These are phyloP conservation scores for Danaus chrysippus DNA, from an alignment of 2,888 invertebrate genomes.

Conservation along the genomic window DNA sequence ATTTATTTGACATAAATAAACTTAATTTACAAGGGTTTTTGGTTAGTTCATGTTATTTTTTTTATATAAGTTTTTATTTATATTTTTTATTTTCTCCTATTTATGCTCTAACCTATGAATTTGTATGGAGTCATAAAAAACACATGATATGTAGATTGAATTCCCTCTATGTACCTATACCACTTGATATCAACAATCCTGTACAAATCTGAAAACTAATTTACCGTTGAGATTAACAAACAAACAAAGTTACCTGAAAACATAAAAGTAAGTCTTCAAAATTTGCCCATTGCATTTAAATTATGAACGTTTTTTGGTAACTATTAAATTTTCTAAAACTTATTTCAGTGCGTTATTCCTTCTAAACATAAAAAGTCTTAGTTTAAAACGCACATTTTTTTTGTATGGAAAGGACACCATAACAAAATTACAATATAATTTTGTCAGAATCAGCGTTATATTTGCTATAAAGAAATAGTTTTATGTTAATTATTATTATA, in stretches of 20 bases:
- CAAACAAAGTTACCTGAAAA: neutral
- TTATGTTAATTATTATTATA: too few relatives aligned
- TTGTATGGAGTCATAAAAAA: neutral
- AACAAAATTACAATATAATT: too few relatives aligned
- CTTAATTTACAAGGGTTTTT: conserved; percentile 27
- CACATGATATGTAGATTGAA: neutral
- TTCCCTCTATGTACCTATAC: neutral
- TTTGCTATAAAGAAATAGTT: too few relatives aligned
- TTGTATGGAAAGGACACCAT: too few relatives aligned
- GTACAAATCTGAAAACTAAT: conserved; percentile 2
- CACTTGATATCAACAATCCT: neutral
- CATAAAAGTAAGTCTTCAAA: too few relatives aligned
- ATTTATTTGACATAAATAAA: conserved; percentile 40
- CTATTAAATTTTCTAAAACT: too few relatives aligned
- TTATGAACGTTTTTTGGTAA: too few relatives aligned
- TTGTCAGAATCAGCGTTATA: too few relatives aligned
- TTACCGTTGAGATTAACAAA: neutral
- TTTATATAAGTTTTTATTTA: conserved; percentile 17
- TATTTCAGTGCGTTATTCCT: too few relatives aligned
- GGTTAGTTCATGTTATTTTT: conserved; percentile 11
- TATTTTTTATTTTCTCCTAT: neutral
- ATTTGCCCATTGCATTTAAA: too few relatives aligned
- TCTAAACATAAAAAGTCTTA: too few relatives aligned
- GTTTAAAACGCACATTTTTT: too few relatives aligned
- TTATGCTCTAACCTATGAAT: neutral